Conservation (phyloP, 35 echinoderm and acorn worm species). For the Holothuria glaberrima region DNA sequence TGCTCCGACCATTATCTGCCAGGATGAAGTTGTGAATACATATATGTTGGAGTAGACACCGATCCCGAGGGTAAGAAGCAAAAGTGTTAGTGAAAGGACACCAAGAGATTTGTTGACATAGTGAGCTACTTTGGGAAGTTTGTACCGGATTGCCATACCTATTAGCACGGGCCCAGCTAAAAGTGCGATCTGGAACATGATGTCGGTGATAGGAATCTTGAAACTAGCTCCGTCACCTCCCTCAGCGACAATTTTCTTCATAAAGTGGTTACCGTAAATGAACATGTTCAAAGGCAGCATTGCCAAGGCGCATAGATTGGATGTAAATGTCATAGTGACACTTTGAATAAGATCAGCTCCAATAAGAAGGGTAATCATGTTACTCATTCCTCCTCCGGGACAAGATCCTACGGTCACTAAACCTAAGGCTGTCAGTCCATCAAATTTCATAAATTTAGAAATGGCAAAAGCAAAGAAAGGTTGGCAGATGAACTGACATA, state of each 20-base stretch:
- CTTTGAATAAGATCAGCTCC: conserved; percentile 94
- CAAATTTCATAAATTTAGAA: conserved; percentile 76
- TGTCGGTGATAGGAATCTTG: conserved; percentile 77
- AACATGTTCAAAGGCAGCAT: conserved; percentile 95
- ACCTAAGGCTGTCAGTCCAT: conserved; percentile 73
- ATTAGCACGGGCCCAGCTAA: conserved; percentile 79
- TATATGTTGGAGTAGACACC: conserved; percentile 88
- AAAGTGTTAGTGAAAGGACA: conserved; percentile 68
- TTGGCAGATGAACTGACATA: conserved; percentile 92
- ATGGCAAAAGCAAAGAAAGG: conserved; percentile 81
- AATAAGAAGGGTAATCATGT: conserved; percentile 88
- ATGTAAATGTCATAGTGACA: conserved; percentile 92
- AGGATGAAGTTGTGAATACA: conserved; percentile 66
- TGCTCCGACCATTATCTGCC: conserved; percentile 70
- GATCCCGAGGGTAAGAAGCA: conserved; percentile 67
- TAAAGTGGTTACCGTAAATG: conserved; percentile 80
- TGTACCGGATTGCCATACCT: conserved; percentile 83
- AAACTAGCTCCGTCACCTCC: conserved; percentile 56
- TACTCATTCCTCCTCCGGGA: conserved; percentile 93
- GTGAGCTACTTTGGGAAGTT: conserved; percentile 85
- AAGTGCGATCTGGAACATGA: conserved; percentile 87
- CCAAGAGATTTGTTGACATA: conserved; percentile 83
- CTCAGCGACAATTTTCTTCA: conserved; percentile 29
- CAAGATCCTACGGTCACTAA: conserved; percentile 92
- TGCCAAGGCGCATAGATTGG: conserved; percentile 75